Conservation (phyloP, 1,140 invertebrate genomes). For the Macrosteles quadrilineatus region DNA sequence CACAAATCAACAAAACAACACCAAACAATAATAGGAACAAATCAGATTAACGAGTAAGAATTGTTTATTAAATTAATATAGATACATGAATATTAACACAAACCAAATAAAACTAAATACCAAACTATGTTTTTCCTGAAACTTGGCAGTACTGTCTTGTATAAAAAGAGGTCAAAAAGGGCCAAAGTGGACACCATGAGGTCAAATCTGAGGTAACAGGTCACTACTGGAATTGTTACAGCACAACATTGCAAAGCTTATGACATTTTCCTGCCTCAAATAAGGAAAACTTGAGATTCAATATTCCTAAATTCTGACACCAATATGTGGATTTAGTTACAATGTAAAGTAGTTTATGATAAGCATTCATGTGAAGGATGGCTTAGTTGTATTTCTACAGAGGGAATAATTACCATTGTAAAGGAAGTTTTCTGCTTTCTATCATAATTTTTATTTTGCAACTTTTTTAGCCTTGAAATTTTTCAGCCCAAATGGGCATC, state of each 20-base stretch:
- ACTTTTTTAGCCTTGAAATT: too few species aligned
- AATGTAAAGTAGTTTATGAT: too few species aligned
- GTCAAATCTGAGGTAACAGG: constrained; percentile 11
- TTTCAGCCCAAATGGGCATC: too few species aligned
- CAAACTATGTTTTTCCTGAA: constrained; percentile 1
- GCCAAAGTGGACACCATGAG: neutral
- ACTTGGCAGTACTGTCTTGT: constrained; percentile 13
- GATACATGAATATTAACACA: constrained; percentile 21
- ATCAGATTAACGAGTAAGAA: neutral
- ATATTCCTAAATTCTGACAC: too few species aligned
- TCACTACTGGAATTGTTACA: constrained; percentile 9
- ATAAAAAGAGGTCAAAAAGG: constrained; percentile 5
- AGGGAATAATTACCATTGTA: too few species aligned
- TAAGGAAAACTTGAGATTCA: too few species aligned
- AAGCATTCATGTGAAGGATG: too few species aligned
- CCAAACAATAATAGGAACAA: constrained; percentile 24
- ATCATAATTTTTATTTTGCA: too few species aligned
- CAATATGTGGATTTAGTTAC: too few species aligned
- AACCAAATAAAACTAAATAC: neutral
- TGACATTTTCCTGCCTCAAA: neutral
- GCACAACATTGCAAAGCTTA: neutral
- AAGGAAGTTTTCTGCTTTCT: too few species aligned
- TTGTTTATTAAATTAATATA: neutral
- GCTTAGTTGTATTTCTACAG: too few species aligned
- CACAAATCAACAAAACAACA: constrained; percentile 15